Conservation (phyloP, 2,797 vertebrate genomes). For the Melanotaenia trifasciata region DNA sequence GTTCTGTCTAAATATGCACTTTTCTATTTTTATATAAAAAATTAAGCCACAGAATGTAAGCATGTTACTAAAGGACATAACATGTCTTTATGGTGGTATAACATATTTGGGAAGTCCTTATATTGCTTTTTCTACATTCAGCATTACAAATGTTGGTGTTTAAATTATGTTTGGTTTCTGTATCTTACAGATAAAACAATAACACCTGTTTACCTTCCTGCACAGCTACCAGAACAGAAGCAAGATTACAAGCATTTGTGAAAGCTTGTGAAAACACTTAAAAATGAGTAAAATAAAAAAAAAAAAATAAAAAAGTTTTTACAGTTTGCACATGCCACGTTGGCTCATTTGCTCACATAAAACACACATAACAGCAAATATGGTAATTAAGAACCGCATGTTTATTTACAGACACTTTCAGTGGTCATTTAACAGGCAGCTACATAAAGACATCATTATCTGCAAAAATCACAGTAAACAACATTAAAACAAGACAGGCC, state of each 20-base stretch:
- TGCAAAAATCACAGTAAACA: slow-evolving; percentile 68
- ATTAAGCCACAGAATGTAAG: neutral
- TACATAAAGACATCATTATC: slow-evolving; percentile 45
- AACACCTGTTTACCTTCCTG: neutral
- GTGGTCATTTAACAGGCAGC: slow-evolving; percentile 73
- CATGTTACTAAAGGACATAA: neutral
- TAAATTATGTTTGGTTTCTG: neutral
- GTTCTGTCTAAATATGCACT: neutral
- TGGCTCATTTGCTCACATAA: neutral
- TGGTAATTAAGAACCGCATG: slow-evolving; percentile 43
- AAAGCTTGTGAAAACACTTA: neutral
- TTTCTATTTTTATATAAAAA: neutral
- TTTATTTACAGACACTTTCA: slow-evolving; percentile 82
- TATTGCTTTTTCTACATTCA: neutral
- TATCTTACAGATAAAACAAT: neutral
- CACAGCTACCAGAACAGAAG: accelerated
- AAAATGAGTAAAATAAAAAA: neutral
- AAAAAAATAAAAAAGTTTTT: neutral
- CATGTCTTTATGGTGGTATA: neutral
- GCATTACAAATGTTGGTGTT: neutral
- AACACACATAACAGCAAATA: slow-evolving; percentile 2
- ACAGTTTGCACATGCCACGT: neutral
- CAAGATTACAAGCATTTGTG: neutral
- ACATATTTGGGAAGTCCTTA: neutral
- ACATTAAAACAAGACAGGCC: slow-evolving; percentile 42